Evolutionary conservation across 2,888 invertebrate species (phyloP), one percentile per base, ranked within the genome.

Genomic region (Drosophila mettleri): DNA sequence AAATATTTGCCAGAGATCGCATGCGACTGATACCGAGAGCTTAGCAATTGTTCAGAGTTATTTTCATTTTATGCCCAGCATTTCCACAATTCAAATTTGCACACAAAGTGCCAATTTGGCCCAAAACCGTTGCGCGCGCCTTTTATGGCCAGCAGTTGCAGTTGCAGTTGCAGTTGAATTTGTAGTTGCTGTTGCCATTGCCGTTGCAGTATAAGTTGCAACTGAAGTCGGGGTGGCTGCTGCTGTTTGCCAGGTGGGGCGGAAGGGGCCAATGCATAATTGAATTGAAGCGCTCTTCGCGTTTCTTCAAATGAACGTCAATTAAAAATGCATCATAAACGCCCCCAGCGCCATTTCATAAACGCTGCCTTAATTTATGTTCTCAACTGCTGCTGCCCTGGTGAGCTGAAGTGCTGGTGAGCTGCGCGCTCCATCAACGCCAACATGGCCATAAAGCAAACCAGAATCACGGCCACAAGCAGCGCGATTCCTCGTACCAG

Each of bases 91-190:
- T 86, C 82, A 80, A 81, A 89, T 89, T 90, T 89, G 90, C 89
- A 89, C 90, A 90, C 89, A 89, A 89, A 89, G 81, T 90, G 86
- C 84, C 89, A 87, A 81, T 90, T 89, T 86, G 69, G 82, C 79
- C 79, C 75, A 58, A 69, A 89, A 89, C 79, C 82, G 88, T 89
- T 85, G 88, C 69, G 60, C 78, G 80, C 74, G 78, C 86, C 88
- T 86, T 89, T 89, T 85, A 88, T 85, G 88, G 82, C 69, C 55
- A 34, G 62, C 39, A 48, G 20, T 41, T 43, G 33, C 29, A 52
- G 33, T 46, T 59, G 52, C 48, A 64, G 77, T 52, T 43, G 18
- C 27, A 52, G 34, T 46, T 14, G n/a, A n/a, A 34, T 34, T 46
- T 53, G 51, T 39, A 54, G 71, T 52, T 48, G 27, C 29, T 29